These are phyloP conservation scores for Drosophila cognata DNA, from an alignment of 2,888 invertebrate genomes.

Conservation along the genomic window DNA sequence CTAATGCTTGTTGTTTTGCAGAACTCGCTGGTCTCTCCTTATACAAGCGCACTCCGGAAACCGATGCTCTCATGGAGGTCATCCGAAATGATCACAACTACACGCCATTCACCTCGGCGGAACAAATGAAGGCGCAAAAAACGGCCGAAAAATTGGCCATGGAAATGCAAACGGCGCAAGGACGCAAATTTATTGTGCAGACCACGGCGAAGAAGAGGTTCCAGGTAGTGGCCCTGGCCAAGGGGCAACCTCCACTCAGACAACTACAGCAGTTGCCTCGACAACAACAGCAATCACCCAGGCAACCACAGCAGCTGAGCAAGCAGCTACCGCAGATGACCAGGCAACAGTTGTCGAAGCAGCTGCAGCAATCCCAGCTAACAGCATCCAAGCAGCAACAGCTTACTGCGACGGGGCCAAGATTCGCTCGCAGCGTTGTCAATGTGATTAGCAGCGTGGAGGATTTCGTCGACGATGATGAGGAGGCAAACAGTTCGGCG, in stretches of 20 bases:
- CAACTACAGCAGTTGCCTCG: conserved; percentile 15
- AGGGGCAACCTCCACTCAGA: conserved; percentile 30
- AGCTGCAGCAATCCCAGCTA: conserved; percentile 5
- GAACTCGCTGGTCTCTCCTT: conserved; percentile 83
- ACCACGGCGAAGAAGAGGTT: conserved; percentile 66
- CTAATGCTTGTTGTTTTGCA: conserved; percentile 44
- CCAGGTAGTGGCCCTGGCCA: conserved; percentile 41
- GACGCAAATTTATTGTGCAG: conserved; percentile 71
- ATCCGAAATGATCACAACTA: conserved; percentile 93
- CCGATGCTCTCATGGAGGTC: conserved; percentile 84
- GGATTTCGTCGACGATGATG: conserved; percentile 58
- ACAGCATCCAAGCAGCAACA: conserved; percentile 14
- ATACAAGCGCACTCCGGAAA: conserved; percentile 81
- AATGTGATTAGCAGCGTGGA: conserved; percentile 47
- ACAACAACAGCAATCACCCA: conserved; percentile 3
- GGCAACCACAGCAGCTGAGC: conserved; percentile 13
- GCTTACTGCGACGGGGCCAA: conserved; percentile 7
- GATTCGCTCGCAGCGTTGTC: conserved; percentile 39
- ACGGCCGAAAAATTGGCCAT: conserved; percentile 67
- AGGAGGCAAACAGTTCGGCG: conserved; percentile 60
- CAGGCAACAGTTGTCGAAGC: conserved; percentile 20
- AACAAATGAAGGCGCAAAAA: conserved; percentile 84
- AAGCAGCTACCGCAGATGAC: conserved; percentile 23
- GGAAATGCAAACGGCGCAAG: conserved; percentile 62
- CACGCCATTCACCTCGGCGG: conserved; percentile 89